phyloP scores from a whole-genome alignment of 2,888 invertebrate species.

The Clivina fossor region DNA sequence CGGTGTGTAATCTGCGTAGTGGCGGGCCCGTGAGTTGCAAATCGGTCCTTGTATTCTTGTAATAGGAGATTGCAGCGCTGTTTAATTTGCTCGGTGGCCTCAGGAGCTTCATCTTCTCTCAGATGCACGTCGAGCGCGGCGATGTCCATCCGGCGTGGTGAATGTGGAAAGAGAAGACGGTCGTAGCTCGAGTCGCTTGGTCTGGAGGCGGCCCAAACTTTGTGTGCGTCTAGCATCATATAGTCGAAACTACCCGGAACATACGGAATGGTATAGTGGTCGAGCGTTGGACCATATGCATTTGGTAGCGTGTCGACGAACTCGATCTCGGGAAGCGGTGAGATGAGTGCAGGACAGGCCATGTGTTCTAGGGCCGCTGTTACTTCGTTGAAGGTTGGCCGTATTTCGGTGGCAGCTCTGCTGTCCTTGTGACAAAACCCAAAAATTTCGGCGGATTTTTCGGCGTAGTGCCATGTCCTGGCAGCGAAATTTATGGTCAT shows the following conservation, averaged over 20 bases:
- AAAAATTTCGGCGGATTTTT: background rate
- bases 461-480: background rate
- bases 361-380: background rate
- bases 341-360: too few species aligned
- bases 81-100: too few species aligned
- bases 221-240: background rate
- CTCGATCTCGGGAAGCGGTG: too few species aligned
- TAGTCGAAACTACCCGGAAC: conserved; percentile 4
- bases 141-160: background rate
- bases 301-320: too few species aligned
- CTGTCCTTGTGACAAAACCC: background rate
- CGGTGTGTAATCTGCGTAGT: background rate
- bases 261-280: background rate
- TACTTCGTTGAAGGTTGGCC: too few species aligned
- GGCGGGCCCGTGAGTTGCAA: background rate
- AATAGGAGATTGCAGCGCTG: background rate
- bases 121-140: background rate
- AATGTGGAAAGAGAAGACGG: background rate
- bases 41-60: background rate
- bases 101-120: too few species aligned
- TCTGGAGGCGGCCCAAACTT: background rate
- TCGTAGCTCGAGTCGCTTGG: background rate
- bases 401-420: background rate
- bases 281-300: background rate
- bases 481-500: conserved; percentile 11